Evolutionary conservation across 2,113 vertebrate genomes (phyloP), one percentile per base, ranked within the genome.

Genomic region (Platysteira castanea): DNA sequence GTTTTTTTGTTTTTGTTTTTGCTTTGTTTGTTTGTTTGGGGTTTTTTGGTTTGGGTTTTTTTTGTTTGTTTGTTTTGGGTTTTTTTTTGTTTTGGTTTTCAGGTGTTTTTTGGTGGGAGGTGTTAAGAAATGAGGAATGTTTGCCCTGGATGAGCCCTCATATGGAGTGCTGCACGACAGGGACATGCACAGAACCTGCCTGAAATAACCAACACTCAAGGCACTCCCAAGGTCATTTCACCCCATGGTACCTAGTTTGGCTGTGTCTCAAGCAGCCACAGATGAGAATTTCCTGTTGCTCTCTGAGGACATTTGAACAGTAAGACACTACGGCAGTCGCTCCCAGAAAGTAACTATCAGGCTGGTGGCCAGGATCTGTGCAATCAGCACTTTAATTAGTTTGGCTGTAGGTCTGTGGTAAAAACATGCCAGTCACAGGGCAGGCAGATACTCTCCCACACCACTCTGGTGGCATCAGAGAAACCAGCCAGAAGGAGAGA

Each of bases 371-470:
- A 91, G 69, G 33, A 85, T 57, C 37, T 73, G 46, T 57, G 41
- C 50, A 68, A 89, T 85, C 89, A 91, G 39, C 57, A 85, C 65
- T 84, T 78, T 53, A 84, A 78, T 82, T 82, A 80, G 67, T 68
- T 84, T 84, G 77, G 77, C 77, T 87, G 57, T 81, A 75, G 15
- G 78, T 90, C 69, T 84, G 37, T 54, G 41, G 50, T 57, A 91
- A 89, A 73, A 74, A 68, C 46, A 27, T 22, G 74, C 47, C 87
- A 93, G n/a, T 65, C 84, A 91, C 44, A 64, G 84, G 87, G 44
- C 41, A 89, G 39, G n/a, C 35, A 89, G 76, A 69, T n/a, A 70
- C 26, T 8, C 28, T 54, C 49, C 52, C 31, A 41, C 22, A 26
- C 23, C 5, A 10, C 46, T 57, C 69, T 33, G 35, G 44, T 37